These are phyloP conservation scores for Arctopsyche grandis DNA, from an alignment of 1,140 invertebrate species.

Conservation along the genomic window DNA sequence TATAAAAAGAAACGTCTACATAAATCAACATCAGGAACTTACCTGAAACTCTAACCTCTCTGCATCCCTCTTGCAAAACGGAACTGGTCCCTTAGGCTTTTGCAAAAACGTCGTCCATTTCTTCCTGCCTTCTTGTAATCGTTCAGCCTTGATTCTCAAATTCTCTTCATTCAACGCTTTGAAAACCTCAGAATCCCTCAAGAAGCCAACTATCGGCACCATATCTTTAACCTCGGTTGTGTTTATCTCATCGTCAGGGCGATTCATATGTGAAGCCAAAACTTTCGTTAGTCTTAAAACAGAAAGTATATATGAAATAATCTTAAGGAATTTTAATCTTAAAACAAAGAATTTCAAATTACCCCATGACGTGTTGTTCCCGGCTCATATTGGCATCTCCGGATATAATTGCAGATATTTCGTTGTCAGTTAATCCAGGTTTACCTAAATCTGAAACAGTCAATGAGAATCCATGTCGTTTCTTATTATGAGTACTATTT, in stretches of 20 bases:
- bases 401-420: conserved; percentile 74
- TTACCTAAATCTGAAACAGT: conserved; percentile 58
- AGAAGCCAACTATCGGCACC: conserved; percentile 70
- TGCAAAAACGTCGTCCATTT: conserved; percentile 78
- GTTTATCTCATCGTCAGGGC: conserved; percentile 54
- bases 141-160: conserved; percentile 62
- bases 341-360: conserved; percentile 51
- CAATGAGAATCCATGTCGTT: not conserved
- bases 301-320: not conserved
- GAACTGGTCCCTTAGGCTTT: conserved; percentile 73
- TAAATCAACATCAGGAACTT: not conserved
- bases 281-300: conserved; percentile 58
- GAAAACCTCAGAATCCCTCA: conserved; percentile 77
- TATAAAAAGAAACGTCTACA: not conserved
- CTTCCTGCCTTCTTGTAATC: conserved; percentile 67
- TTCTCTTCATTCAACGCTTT: conserved; percentile 71
- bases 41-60: conserved; percentile 31
- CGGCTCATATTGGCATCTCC: conserved; percentile 74
- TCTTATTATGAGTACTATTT: not conserved
- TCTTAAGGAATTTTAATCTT: not conserved
- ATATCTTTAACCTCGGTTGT: conserved; percentile 77
- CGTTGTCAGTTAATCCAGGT: conserved; percentile 70
- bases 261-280: conserved; percentile 59
- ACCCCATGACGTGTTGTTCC: conserved; percentile 75
- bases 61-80: conserved; percentile 55